These are phyloP conservation scores for Sula dactylatra DNA, from an alignment of 2,113 vertebrate species.

Conservation along the genomic window DNA sequence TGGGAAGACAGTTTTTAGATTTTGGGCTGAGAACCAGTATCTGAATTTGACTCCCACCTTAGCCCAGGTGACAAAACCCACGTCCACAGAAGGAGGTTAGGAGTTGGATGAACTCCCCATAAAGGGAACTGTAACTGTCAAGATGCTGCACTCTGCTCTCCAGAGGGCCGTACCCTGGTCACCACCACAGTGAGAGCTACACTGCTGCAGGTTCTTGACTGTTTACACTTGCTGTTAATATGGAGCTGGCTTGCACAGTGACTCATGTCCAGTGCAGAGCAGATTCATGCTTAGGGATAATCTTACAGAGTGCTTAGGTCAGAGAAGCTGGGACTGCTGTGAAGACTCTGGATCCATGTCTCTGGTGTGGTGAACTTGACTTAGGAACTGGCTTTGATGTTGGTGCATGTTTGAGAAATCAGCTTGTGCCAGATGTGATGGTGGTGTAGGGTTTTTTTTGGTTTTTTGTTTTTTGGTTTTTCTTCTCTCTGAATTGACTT, in stretches of 20 bases:
- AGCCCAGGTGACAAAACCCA: not conserved
- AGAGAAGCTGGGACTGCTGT: not conserved
- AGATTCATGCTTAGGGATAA: not conserved
- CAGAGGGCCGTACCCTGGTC: fast-evolving
- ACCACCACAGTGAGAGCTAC: not conserved
- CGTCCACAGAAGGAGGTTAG: fast-evolving
- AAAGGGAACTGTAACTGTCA: not conserved
- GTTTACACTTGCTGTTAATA: not conserved
- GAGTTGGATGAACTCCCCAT: not conserved
- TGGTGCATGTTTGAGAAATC: not conserved
- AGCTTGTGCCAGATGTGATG: not conserved
- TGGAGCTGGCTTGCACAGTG: not conserved
- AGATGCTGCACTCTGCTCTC: fast-evolving
- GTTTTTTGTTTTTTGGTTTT: not conserved
- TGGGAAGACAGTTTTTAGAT: not conserved
- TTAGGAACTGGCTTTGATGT: not conserved
- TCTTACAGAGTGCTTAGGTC: not conserved
- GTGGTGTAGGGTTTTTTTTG: not conserved
- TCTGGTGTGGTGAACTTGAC: not conserved
- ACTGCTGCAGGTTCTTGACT: not conserved
- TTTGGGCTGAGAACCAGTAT: not conserved
- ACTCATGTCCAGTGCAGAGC: not conserved
- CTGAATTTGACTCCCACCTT: not conserved
- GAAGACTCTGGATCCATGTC: not conserved
- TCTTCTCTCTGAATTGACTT: not conserved